Base-by-base conservation (phyloP, 1,140 invertebrate genomes). In the Stratiolaelaps scimitus region DNA sequence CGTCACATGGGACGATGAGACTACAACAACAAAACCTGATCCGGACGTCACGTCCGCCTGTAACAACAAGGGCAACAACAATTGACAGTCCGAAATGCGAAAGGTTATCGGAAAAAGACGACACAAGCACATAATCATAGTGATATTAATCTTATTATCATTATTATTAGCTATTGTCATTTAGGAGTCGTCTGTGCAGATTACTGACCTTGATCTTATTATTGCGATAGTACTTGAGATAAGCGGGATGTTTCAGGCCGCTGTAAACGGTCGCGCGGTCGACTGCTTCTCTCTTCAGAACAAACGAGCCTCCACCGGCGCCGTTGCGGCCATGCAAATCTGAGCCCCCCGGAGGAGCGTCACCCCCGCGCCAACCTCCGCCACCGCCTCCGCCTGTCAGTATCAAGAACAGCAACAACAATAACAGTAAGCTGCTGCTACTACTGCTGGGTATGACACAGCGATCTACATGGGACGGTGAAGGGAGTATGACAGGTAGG, bases 301-400 rank as follows among this genome's bases (percentile, higher is more conserved):
- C 67, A 46, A 45, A 69, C 28, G 67, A 69, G 29, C 66, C 60
- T 56, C 70, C 71, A 67, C 71, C 68, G 45, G 69, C 65, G 23
- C 70, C 70, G 23, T 60, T 10, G 10, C 34, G 34, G 34, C 34
- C 34, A 40, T 10, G 34, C 10, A 40, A 40, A 40, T 68, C 70
- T 40, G 40, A 64, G 10, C 29, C 23, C 17, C 19, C 23, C 43
- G 65, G 43, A 64, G 7, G 19, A 29, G 43, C 29, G 28, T 69
- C 64, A 29, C 75, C 71, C 81, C 82, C 82, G 68, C 80, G 73
- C 71, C 81, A 88, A 67, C 82, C 87, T 26, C 84, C 86, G 4
- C 84, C 67, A 10, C 70, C 70, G 5, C 73, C 72, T 4, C 73
- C 73, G 19, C 70, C 71, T 17, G 69, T 70, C 10, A 72, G 66